Base-by-base conservation (phyloP, 2,113 vertebrate species). In the Synodontis membranacea region DNA sequence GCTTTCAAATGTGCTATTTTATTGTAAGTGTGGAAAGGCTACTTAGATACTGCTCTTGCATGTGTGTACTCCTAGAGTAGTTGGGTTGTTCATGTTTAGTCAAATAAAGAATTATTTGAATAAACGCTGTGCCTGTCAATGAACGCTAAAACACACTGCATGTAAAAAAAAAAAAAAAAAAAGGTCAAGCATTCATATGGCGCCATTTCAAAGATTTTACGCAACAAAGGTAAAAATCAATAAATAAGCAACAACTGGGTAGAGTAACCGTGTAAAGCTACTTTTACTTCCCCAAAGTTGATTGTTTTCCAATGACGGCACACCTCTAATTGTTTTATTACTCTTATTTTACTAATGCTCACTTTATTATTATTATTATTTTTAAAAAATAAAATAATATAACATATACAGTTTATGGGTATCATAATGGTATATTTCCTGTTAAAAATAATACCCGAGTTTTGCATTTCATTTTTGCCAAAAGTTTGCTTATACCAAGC, bases 1-100 rank as follows among this genome's bases (percentile, higher is more conserved):
- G 86, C 90, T 90, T 92, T 91, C 87, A 92, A 85, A 84, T 93
- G 89, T 93, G 91, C 56, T 86, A 80, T 93, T 91, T 93, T 92
- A 92, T 81, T 89, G 88, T 89, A 93, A 92, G 90, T 90, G 95
- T 96, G 96, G 94, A 95, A 93, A 94, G 94, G 95, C 94, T 96
- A 95, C 93, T 93, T 95, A 95, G 95, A 93, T 93, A 95, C 95
- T 95, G 94, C 94, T 95, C 96, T 95, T 97, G 97, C 97, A 96
- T 97, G 96, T 96, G 95, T 96, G 93, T 96, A 95, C 97, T 95
- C 93, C 93, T 96, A 97, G 97, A 95, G 91, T 96, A 95, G 96
- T 96, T 93, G 95, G 93, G 95, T 95, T 97, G 95, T 97, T 96
- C 92, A 93, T 95, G 95, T 96, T 94, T 93, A 93, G 94, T 96